phyloP scores from a whole-genome alignment of 2,113 vertebrate species.

The Psammodynastes pulverulentus region DNA sequence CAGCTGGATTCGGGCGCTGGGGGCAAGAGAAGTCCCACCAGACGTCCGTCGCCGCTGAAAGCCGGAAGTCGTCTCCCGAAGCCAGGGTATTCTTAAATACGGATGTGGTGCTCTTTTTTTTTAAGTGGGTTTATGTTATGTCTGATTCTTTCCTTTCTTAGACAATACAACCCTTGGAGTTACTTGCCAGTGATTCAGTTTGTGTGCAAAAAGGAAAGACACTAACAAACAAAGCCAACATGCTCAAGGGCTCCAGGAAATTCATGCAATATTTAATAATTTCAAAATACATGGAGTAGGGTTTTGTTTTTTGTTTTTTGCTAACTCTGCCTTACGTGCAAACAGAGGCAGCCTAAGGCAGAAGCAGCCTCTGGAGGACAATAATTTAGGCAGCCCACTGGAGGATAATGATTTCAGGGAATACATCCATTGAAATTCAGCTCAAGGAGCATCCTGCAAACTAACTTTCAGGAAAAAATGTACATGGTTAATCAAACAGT shows the following conservation, averaged over 20 bases:
- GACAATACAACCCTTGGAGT: conserved; percentile 42
- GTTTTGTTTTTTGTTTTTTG: conserved; percentile 3
- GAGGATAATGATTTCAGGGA: background rate
- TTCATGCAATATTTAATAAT: conserved; percentile 20
- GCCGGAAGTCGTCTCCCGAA: too few species aligned
- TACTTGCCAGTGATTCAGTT: conserved; percentile 54
- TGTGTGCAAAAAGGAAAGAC: conserved; percentile 37
- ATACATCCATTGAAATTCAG: background rate
- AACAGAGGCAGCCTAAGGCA: background rate
- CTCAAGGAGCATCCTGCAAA: background rate
- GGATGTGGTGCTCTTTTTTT: conserved; percentile 17
- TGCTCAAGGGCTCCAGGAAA: conserved; percentile 43
- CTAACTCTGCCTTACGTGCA: accelerated
- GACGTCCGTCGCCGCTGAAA: too few species aligned
- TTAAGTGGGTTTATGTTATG: conserved; percentile 41
- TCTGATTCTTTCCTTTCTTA: conserved; percentile 52
- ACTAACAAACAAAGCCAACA: conserved; percentile 38
- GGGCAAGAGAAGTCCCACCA: too few species aligned
- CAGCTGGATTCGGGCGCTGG: too few species aligned
- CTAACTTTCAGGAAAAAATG: background rate
- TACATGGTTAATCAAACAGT: background rate
- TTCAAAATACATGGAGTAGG: background rate
- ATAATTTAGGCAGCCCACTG: background rate
- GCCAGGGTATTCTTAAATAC: conserved; percentile 41
- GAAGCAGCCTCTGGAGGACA: background rate